phyloP scores from a whole-genome alignment of 2,113 vertebrate species.

The Monopterus albus region DNA sequence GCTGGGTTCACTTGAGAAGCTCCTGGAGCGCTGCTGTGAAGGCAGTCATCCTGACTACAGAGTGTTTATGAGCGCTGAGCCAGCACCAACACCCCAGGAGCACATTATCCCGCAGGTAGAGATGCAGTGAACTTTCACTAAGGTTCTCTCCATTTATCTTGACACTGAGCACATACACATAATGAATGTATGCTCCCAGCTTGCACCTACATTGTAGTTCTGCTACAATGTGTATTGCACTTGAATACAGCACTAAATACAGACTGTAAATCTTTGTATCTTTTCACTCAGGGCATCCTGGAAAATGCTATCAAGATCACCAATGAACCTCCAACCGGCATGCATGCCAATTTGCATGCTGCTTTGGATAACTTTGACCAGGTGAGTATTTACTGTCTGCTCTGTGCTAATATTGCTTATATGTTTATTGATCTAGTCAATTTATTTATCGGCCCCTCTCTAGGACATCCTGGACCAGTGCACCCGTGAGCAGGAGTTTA shows the following conservation, averaged over 20 bases:
- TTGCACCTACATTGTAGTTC: not conserved
- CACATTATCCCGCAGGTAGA: slow-evolving; percentile 82
- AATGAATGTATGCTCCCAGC: not conserved
- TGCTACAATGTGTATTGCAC: not conserved
- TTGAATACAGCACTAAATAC: not conserved
- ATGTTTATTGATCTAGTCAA: not conserved
- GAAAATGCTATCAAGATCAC: slow-evolving; percentile 88
- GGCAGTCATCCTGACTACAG: slow-evolving; percentile 79
- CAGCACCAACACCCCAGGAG: slow-evolving; percentile 78
- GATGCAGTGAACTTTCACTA: not conserved
- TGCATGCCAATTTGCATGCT: slow-evolving; percentile 81
- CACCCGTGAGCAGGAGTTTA: slow-evolving; percentile 87
- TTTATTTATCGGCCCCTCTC: not conserved
- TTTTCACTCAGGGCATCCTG: slow-evolving; percentile 77
- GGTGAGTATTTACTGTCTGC: slow-evolving; percentile 53
- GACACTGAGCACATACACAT: not conserved
- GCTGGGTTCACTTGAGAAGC: slow-evolving; percentile 84
- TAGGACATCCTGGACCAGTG: slow-evolving; percentile 87
- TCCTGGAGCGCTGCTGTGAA: slow-evolving; percentile 81
- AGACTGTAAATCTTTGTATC: not conserved
- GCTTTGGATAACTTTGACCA: slow-evolving; percentile 85
- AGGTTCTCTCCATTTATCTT: not conserved
- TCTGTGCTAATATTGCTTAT: not conserved
- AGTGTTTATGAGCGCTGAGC: slow-evolving; percentile 84
- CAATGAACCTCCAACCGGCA: slow-evolving; percentile 84